A percentile compares a stretch with the other conserved stretches of the same genome.
Evolutionary conservation across 2,797 vertebrate genomes (phyloP).

Genomic region (Lagocephalus sceleratus): DNA sequence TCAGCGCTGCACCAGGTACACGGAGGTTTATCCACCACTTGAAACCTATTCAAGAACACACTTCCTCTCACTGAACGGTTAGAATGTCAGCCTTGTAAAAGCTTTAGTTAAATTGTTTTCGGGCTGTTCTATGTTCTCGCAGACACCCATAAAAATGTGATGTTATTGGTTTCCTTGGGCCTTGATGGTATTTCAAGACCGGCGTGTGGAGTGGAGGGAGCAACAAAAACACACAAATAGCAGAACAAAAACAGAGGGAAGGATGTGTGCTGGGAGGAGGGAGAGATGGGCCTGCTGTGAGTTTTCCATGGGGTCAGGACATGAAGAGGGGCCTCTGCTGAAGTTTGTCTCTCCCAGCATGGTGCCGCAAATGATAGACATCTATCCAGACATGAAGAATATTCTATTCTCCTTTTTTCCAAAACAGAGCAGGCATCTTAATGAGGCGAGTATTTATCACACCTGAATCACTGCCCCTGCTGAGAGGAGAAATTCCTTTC

Average conservation of each 20-base stretch:
- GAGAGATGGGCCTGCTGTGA: constrained; percentile 33
- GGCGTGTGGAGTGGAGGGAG: constrained; percentile 29
- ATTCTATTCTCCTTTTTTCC: background rate
- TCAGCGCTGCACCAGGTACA: constrained; percentile 3
- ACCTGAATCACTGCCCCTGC: constrained; percentile 28
- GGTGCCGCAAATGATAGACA: constrained; percentile 24
- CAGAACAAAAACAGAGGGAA: constrained; percentile 18
- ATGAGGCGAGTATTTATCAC: constrained; percentile 33
- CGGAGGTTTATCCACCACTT: constrained; percentile 5
- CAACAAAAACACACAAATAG: constrained; percentile 28
- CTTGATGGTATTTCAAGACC: constrained; percentile 73
- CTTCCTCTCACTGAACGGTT: constrained; percentile 14
- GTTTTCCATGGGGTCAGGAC: constrained; percentile 35
- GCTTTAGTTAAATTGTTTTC: constrained; percentile 7
- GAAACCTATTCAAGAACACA: constrained; percentile 20
- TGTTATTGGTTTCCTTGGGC: constrained; percentile 40
- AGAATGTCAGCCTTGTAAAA: constrained; percentile 6
- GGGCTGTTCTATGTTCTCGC: too few species aligned
- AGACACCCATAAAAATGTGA: constrained; percentile 8
- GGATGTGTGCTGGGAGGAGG: constrained; percentile 7
- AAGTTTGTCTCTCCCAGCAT: constrained; percentile 37
- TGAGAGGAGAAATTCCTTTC: constrained; percentile 40
- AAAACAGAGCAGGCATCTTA: constrained; percentile 21
- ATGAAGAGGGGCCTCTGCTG: constrained; percentile 16
- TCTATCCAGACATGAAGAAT: constrained; percentile 16